Base-by-base conservation (phyloP, 1,140 invertebrate genomes). In the Drosophila repleta region DNA sequence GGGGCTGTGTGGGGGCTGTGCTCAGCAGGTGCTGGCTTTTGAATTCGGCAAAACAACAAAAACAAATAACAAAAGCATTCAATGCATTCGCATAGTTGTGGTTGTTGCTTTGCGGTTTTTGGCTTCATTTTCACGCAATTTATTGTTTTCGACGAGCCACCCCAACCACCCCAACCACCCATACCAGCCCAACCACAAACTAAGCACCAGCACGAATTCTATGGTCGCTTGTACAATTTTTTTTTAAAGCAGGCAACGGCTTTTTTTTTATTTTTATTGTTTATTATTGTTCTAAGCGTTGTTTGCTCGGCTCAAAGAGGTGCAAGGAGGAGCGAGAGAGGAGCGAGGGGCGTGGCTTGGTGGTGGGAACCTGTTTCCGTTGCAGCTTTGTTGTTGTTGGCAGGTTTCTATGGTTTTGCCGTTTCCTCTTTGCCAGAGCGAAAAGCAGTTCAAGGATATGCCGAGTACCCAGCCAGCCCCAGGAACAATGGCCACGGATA, bases 261-360 rank as follows among this genome's bases (percentile, higher is more conserved):
- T 41, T 48, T 26, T 55, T 51, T 51, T 67, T 78, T 68, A 5
- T 32, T 43, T 43, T 43, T 87, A 74, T 88, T 88, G 79, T 88
- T 88, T 88, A 88, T 88, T 89, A 88, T 88, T 88, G 83, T 88
- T 88, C 73, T 88, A 83, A 88, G 84, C 79, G 48, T 43, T 83
- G 71, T 88, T 82, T 87, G 72, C 63, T 52, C 66, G 72, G 43
- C 46, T 61, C 24, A 15, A 43, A 24, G 21, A 37, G 10, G 35
- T 32, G 26, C 29, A 4, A 3, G 6, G 35, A 10, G n/a, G n/a
- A 1, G 17, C 15, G 10, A 17, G 7, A n/a, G 13, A 7, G 29
- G 0, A 62, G 21, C 11, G 57, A 52, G 32, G 13, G 13, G 17
- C 35, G 21, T 62, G 53, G 57, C 62, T 51, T 64, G 72, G 10